Conservation (phyloP, 2,888 invertebrate species). For the Chymomyza amoena region DNA sequence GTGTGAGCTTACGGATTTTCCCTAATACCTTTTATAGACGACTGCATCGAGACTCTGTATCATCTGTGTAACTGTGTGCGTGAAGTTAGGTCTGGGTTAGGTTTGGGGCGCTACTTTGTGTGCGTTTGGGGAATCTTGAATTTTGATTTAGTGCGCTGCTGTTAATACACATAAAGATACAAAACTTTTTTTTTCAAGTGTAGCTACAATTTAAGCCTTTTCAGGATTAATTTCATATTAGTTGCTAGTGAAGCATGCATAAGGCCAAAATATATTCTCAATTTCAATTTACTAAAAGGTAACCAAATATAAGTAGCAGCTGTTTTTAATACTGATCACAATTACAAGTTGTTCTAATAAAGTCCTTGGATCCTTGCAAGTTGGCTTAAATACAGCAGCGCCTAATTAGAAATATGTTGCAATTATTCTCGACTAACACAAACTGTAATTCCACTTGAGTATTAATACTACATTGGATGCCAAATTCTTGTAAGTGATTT, state of each 20-base stretch:
- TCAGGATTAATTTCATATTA: too few species aligned
- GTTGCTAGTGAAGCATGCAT: too few species aligned
- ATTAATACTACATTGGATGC: slow-evolving; percentile 56
- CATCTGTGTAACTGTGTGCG: background rate
- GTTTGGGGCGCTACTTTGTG: background rate
- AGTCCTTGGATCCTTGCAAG: background rate
- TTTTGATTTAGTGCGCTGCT: background rate
- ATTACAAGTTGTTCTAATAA: background rate
- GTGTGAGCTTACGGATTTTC: slow-evolving; percentile 37
- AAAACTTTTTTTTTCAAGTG: too few species aligned
- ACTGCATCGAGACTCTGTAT: background rate
- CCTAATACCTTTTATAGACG: slow-evolving; percentile 33
- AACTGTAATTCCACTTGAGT: slow-evolving; percentile 66
- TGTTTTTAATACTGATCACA: background rate
- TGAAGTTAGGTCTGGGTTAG: background rate
- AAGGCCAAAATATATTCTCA: background rate
- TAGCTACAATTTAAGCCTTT: too few species aligned
- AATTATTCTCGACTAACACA: slow-evolving; percentile 45
- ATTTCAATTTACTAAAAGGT: background rate
- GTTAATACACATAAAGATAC: background rate
- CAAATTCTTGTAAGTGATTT: slow-evolving; percentile 63
- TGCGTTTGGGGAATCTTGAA: background rate
- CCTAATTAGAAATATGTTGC: slow-evolving; percentile 50
- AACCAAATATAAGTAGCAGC: background rate
- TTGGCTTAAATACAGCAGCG: background rate